These are phyloP conservation scores for Ornithorhynchus anatinus DNA, from an alignment of 2,113 vertebrate genomes.

Conservation along the genomic window DNA sequence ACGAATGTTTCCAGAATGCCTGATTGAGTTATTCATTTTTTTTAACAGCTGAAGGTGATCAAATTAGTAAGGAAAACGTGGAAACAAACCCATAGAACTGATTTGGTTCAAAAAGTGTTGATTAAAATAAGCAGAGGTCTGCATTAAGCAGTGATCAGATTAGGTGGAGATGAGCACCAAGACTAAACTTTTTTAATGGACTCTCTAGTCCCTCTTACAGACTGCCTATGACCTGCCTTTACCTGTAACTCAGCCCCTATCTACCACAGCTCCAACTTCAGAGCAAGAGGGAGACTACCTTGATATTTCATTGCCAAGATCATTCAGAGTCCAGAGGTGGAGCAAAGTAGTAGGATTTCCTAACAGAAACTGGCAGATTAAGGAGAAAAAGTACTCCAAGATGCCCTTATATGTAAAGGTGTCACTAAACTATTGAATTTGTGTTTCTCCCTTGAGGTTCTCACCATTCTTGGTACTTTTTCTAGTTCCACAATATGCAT, in stretches of 20 bases:
- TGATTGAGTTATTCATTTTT: conserved; percentile 25
- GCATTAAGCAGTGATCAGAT: conserved; percentile 57
- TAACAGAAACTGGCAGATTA: conserved; percentile 19
- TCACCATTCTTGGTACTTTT: conserved; percentile 11
- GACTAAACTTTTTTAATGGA: conserved; percentile 60
- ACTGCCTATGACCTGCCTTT: conserved; percentile 49
- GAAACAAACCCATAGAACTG: conserved; percentile 46
- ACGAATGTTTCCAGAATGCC: conserved; percentile 42
- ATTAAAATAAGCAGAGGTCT: conserved; percentile 51
- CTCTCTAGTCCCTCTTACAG: conserved; percentile 51
- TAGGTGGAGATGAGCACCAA: conserved; percentile 45
- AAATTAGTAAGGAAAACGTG: conserved; percentile 53
- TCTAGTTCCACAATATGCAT: conserved; percentile 2
- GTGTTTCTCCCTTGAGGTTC: conserved; percentile 15
- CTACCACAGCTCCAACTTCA: conserved; percentile 9
- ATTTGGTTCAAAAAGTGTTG: conserved; percentile 47
- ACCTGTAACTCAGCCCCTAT: conserved; percentile 30
- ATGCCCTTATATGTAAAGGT: conserved; percentile 25
- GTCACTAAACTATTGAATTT: conserved; percentile 35
- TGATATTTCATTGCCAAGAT: conserved; percentile 38
- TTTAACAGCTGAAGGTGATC: conserved; percentile 45
- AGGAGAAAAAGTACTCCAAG: conserved; percentile 34
- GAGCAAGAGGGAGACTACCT: conserved; percentile 25
- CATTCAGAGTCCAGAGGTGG: conserved; percentile 23
- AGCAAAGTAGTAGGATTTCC: conserved; percentile 25